Conservation (phyloP, 2,888 invertebrate genomes). For the Rhyacophila evoluta region DNA sequence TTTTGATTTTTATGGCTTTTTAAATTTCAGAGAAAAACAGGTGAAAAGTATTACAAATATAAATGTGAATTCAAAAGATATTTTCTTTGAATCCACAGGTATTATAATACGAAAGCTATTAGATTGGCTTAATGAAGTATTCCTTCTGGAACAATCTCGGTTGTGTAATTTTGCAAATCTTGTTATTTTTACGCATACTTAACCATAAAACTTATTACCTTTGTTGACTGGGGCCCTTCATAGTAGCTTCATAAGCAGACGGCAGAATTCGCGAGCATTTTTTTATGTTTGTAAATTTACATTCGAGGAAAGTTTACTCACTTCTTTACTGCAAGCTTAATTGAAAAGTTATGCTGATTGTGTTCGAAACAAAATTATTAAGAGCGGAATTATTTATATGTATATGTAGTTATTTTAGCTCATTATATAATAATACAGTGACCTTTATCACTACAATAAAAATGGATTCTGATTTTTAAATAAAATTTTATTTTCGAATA, state of each 20-base stretch:
- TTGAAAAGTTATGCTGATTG: constrained; percentile 12
- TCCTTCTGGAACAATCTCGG: background rate
- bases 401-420: no score
- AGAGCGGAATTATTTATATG: background rate
- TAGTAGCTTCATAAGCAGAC: background rate
- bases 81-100: background rate
- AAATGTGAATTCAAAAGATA: background rate
- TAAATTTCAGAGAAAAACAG: no score
- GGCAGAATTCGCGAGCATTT: background rate
- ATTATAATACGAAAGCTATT: background rate
- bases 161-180: constrained; percentile 3
- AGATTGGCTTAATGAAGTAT: background rate
- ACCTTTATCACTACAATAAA: no score
- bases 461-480: no score
- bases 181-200: constrained; percentile 13
- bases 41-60: no score
- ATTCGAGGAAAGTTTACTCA: background rate
- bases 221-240: background rate
- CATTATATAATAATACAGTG: no score
- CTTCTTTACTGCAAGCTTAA: background rate
- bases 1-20: no score
- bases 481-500: no score
- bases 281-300: constrained; percentile 4
- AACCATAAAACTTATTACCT: constrained; percentile 20
- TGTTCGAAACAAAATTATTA: background rate